Percentiles rank a stretch among this genome's conserved stretches.
These are phyloP conservation scores for Ibycter americanus DNA, from an alignment of 2,797 vertebrate genomes.

Conservation along the genomic window DNA sequence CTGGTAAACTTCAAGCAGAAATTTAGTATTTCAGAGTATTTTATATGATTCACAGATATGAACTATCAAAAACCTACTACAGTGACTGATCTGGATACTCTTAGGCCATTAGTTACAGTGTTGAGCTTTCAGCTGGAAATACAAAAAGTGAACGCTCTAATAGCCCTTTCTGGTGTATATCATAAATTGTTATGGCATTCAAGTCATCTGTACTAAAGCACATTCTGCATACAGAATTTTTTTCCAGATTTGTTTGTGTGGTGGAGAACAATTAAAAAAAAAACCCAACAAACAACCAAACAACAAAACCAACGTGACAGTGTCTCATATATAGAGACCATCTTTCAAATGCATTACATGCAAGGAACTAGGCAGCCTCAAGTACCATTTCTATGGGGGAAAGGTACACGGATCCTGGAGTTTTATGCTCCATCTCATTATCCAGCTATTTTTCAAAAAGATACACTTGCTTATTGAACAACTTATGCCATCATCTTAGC, in stretches of 20 bases:
- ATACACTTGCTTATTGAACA: not conserved
- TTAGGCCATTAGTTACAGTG: not conserved
- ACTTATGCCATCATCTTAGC: not conserved
- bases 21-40: not conserved
- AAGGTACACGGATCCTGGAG: not conserved
- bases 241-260: not conserved
- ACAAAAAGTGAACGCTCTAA: not conserved
- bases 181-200: not conserved
- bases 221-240: not conserved
- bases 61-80: not conserved
- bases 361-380: not conserved
- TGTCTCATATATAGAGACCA: not conserved
- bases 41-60: not conserved
- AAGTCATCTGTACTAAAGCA: not conserved
- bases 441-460: not conserved
- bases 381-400: not conserved
- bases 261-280: not conserved
- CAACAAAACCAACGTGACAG: not conserved
- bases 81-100: not conserved
- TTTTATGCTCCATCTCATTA: not conserved
- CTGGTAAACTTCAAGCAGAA: not conserved
- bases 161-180: not conserved
- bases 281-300: rapidly evolving
- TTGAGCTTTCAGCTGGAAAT: not conserved
- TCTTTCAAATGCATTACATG: not conserved